Base-by-base conservation (phyloP, 1,140 invertebrate genomes). In the Leptinotarsa texana region DNA sequence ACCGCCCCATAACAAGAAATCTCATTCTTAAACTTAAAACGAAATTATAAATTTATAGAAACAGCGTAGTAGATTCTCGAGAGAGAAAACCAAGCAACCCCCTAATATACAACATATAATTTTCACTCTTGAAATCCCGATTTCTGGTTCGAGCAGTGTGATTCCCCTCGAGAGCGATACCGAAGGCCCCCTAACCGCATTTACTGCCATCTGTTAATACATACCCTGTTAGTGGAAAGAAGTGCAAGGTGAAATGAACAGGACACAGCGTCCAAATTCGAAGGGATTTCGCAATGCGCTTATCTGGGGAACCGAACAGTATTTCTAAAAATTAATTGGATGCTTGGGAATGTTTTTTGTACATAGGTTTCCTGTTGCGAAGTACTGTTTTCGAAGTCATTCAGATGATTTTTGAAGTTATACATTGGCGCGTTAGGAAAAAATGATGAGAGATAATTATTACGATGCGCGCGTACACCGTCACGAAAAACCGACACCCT, bases 31-130 rank as follows among this genome's bases (percentile, higher is more conserved):
- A 57, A 57, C 51, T 57, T n/a, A n/a, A 57, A 57, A 57, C 51
- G 51, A 57, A 57, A 57, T 57, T 57, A 57, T 57, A 57, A 57
- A 57, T 57, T 57, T 57, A 57, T 57, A 57, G 51, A 57, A 57
- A 57, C 51, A 57, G 6, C 51, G 13, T 0, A 18, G 15, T 18
- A 57, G 4, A 57, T 57, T 57, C 51, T 18, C 51, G 15, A 3
- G 17, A 57, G 51, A 57, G n/a, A 18, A 57, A 18, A 57, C 2
- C 51, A 18, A 57, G 51, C 51, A 57, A 17, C 51, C 51, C 51
- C 6, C 17, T 17, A 57, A 57, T 15, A 57, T 57, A 57, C 6
- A 57, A 57, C 13, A 57, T n/a, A 57, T 57, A 57, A 57, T 57
- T 57, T 57, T 57, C 51, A 57, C 51, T 57, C 51, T 57, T 57